Evolutionary conservation across 1,140 invertebrate genomes (phyloP), one percentile per base, ranked within the genome.

Genomic region (Lasaia peninsularis): DNA sequence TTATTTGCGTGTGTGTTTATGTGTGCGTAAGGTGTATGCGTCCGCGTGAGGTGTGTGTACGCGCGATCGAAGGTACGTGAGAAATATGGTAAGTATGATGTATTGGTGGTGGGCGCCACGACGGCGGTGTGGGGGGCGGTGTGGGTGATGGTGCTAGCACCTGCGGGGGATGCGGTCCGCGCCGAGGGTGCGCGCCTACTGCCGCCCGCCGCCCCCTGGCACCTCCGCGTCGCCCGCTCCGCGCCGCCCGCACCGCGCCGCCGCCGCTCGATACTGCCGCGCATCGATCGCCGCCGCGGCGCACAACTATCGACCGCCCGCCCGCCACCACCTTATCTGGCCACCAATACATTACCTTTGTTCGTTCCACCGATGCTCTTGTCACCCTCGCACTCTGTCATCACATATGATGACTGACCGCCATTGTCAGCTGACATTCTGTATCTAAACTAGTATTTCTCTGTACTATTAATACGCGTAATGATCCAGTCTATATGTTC

Each of bases 171-270:
- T 67, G 69, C 62, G 60, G 67, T 62, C 60, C 63, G 58, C 62
- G 69, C 55, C 58, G 73, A 55, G 65, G 67, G 67, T 69, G 63
- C 65, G 59, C 63, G 64, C 64, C 65, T 65, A 62, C 64, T 66
- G 65, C 65, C 69, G 73, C 60, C 69, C 73, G 76, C 58, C 61
- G 60, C 58, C 65, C 53, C 58, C 49, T 48, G 60, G 52, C 56
- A 49, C 53, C 57, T 34, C 51, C 52, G 53, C 37, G 10, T 56
- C 60, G 31, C 53, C 58, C 61, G 37, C 56, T 35, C 56, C 52
- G 35, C 59, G 44, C 63, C 60, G 9, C 63, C 37, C 62, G 48
- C 65, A 40, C 62, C 14, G 9, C 56, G 53, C 54, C 56, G 35
- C 54, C 52, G 24, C 24, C 34, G 34, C n/a, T 35, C 34, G n/a